phyloP scores from a whole-genome alignment of 2,888 invertebrate species.

The Conus canariensis region DNA sequence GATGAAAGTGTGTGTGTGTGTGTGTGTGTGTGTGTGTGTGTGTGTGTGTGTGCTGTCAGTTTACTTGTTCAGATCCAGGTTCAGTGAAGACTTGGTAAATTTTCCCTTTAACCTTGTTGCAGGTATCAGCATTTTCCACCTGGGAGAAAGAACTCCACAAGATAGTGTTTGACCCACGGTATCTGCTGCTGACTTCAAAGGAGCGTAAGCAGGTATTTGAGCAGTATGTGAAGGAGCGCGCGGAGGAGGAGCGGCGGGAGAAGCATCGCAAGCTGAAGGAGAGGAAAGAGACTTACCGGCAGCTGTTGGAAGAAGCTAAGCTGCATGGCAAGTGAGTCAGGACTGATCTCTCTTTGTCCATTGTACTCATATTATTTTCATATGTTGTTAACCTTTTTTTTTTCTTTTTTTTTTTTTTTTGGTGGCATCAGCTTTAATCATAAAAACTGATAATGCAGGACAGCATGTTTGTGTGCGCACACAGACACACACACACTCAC shows the following conservation, averaged over 20 bases:
- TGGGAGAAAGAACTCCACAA: slow-evolving; percentile 99
- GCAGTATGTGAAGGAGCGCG: slow-evolving; percentile 95
- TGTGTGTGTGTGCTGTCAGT: too few relatives aligned
- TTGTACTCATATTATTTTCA: neutral
- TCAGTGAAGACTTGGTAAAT: too few relatives aligned
- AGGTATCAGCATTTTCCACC: slow-evolving; percentile 98
- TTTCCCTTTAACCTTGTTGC: neutral
- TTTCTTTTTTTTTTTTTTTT: neutral
- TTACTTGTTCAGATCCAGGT: too few relatives aligned
- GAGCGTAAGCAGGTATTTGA: slow-evolving; percentile 92
- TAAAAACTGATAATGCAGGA: too few relatives aligned
- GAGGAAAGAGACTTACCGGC: slow-evolving; percentile 92
- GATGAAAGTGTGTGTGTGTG: too few relatives aligned
- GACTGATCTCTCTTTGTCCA: neutral
- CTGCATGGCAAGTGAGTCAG: slow-evolving; percentile 94
- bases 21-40: too few relatives aligned
- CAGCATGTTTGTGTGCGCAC: too few relatives aligned
- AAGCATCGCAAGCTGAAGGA: slow-evolving; percentile 96
- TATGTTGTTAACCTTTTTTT: neutral
- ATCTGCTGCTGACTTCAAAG: slow-evolving; percentile 95
- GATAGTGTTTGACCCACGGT: slow-evolving; percentile 98
- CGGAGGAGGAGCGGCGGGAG: slow-evolving; percentile 97
- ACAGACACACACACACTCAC: too few relatives aligned
- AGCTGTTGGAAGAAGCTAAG: slow-evolving; percentile 93
- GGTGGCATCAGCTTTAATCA: neutral